phyloP scores from a whole-genome alignment of 2,797 vertebrate genomes.

The Cuniculus paca region DNA sequence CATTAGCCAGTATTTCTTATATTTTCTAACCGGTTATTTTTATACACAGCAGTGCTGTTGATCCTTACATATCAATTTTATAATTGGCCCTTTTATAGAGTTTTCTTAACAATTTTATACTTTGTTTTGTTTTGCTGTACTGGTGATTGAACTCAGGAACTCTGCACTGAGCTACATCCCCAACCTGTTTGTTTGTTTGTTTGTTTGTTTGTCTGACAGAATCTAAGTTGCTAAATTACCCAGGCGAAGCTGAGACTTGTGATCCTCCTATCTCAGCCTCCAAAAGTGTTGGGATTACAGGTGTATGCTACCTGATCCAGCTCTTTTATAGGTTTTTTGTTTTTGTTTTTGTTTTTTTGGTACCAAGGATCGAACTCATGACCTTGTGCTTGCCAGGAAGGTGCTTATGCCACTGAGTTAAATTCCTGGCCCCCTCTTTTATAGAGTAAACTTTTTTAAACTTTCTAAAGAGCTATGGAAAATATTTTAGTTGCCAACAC shows the following conservation, averaged over 20 bases:
- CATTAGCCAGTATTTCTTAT: conserved; percentile 23
- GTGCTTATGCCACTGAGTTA: too few relatives aligned
- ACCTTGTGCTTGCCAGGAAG: too few relatives aligned
- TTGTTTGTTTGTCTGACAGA: not conserved
- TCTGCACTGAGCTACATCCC: not conserved
- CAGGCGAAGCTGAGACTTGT: not conserved
- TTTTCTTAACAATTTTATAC: not conserved
- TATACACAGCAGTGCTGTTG: not conserved
- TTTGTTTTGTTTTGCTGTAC: not conserved
- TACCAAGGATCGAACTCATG: too few relatives aligned
- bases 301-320: not conserved
- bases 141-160: not conserved
- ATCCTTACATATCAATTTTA: not conserved
- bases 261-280: not conserved
- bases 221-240: not conserved
- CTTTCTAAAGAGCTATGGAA: not conserved
- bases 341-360: too few relatives aligned
- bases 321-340: not conserved
- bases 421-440: too few relatives aligned
- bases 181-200: not conserved
- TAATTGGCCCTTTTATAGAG: conserved; percentile 13
- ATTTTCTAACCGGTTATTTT: conserved; percentile 25
- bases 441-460: not conserved
- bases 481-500: conserved; percentile 7
- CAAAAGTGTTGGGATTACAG: not conserved